Evolutionary conservation across 2,113 vertebrate species (phyloP), one percentile per base, ranked within the genome.

Genomic region (Brachyhypopomus occidentalis): DNA sequence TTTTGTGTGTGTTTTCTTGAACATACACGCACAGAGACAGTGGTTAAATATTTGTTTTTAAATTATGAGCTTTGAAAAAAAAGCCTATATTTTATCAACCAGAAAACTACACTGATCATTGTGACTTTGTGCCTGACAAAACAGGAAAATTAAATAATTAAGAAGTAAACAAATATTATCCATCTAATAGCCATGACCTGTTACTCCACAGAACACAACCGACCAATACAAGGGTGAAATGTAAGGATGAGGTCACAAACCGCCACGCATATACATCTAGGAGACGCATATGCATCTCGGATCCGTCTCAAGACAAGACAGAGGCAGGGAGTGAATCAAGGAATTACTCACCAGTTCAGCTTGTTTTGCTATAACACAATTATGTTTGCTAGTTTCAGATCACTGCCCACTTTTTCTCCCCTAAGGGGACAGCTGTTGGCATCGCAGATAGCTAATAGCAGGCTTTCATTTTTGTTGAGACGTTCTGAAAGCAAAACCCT

Each of bases 331-430:
- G 16, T n/a, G 4, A 7, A 3, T 4, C 66, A 22, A 11, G 19
- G 12, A 52, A 38, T 19, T 22, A 9, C 20, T 41, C 8, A 7
- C 4, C 6, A 38, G 25, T 30, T 8, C 30, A 38, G n/a, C 60
- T 36, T 69, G 45, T 52, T 70, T 70, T 34, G 22, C 8, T 85
- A 82, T 84, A 81, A 84, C 83, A 85, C 86, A 89, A 90, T 91
- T 87, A 87, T 85, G 89, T 88, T 83, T 19, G 82, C 89, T 88
- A 88, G 89, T 67, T 75, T 81, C 19, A 38, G 81, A 79, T 86
- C 88, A 89, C 90, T 80, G 87, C 86, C 91, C 90, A 91, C 66
- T 70, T 86, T 27, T 81, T 87, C 87, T 91, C 89, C 88, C 90
- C 82, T 81, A 78, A 90, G 90, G 91, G 86, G 86, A 91, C 89